Conservation (phyloP, 2,113 vertebrate species). For the Takifugu bimaculatus region DNA sequence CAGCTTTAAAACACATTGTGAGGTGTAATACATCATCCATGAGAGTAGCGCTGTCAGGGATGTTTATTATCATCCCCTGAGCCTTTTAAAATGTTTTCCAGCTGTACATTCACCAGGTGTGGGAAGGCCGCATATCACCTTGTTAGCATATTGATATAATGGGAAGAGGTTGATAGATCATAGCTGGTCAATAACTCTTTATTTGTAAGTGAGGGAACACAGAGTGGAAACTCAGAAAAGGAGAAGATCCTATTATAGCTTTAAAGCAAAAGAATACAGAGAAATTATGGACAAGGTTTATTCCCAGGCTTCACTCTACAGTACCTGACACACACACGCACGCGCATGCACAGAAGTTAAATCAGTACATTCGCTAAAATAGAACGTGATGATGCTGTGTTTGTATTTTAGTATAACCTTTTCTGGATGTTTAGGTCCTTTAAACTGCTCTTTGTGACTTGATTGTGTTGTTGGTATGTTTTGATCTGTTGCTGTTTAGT, state of each 20-base stretch:
- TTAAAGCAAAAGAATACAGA: background rate
- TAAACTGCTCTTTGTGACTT: background rate
- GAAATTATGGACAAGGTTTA: slow-evolving; percentile 27
- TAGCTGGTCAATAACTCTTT: slow-evolving; percentile 54
- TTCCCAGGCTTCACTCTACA: slow-evolving; percentile 25
- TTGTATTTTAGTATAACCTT: background rate
- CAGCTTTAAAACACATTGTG: background rate
- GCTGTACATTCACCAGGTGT: slow-evolving; percentile 48
- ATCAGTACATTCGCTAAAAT: background rate
- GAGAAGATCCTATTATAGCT: slow-evolving; percentile 1
- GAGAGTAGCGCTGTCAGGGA: slow-evolving; percentile 11
- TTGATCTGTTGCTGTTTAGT: background rate
- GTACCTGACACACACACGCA: slow-evolving; percentile 15
- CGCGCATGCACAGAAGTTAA: background rate
- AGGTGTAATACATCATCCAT: slow-evolving; percentile 7
- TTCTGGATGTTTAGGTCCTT: background rate
- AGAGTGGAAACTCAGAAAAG: background rate
- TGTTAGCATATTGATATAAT: slow-evolving; percentile 65
- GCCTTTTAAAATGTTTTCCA: slow-evolving; percentile 33
- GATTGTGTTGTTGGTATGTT: background rate
- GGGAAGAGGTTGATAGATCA: slow-evolving; percentile 62
- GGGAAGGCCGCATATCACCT: slow-evolving; percentile 58
- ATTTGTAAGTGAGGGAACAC: slow-evolving; percentile 49
- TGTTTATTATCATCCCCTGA: slow-evolving; percentile 10
- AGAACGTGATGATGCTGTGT: background rate